phyloP scores from a whole-genome alignment of 2,888 invertebrate species.

The Apodemia zela region DNA sequence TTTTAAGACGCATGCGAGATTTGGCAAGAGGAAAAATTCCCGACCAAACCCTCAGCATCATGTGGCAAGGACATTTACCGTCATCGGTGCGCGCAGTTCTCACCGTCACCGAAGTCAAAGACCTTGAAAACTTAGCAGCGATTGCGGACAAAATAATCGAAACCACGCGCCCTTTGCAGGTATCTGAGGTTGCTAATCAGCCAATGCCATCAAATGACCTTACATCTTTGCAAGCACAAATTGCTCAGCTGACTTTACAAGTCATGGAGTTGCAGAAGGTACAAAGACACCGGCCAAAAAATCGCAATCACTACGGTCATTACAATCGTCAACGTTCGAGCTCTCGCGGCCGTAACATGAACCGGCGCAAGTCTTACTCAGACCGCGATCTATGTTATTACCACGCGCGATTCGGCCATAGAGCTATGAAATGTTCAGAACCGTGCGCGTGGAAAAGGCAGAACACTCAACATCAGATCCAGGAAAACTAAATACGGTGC shows the following conservation, averaged over 20 bases:
- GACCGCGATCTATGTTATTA: slow-evolving; percentile 23
- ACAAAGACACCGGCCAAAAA: no score
- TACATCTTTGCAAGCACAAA: slow-evolving; percentile 18
- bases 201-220: not conserved
- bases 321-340: not conserved
- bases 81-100: slow-evolving; percentile 26
- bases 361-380: not conserved
- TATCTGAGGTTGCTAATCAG: slow-evolving; percentile 17
- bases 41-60: slow-evolving; percentile 25
- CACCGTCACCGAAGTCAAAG: slow-evolving; percentile 19
- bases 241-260: slow-evolving; percentile 18
- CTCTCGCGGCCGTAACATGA: slow-evolving; percentile 19
- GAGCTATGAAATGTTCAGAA: slow-evolving; percentile 24
- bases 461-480: not conserved
- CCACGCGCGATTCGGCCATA: slow-evolving; percentile 20
- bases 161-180: not conserved
- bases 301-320: no score
- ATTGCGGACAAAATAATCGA: slow-evolving; percentile 30
- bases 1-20: not conserved
- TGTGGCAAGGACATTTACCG: slow-evolving; percentile 30
- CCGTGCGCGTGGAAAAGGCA: slow-evolving; percentile 27
- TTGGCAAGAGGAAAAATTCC: slow-evolving; percentile 18
- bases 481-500: slow-evolving; percentile 28
- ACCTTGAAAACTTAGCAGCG: slow-evolving; percentile 20
- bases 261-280: slow-evolving; percentile 10